Evolutionary conservation across 2,888 invertebrate genomes (phyloP), one percentile per base, ranked within the genome.

Genomic region (Camptogramma bilineatum): DNA sequence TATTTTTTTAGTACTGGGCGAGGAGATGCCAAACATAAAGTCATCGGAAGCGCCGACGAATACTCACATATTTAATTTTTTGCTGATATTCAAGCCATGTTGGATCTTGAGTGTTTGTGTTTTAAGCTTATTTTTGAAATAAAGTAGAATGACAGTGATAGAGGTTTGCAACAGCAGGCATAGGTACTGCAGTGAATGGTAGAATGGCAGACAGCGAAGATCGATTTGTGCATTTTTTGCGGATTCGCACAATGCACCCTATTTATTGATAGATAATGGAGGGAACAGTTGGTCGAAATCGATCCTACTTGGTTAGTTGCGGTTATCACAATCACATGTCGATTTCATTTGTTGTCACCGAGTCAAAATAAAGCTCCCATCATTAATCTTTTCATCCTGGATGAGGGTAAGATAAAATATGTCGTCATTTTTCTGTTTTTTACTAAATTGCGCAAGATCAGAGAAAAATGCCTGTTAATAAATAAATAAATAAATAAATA

Each of bases 141-240:
- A 52, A 10, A 28, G 42, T 5, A 0, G 1, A 2, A 10, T 47
- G 4, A 5, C 8, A 39, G 64, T 56, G 60, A 48, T 21, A 31
- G 42, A 60, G 52, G 42, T 4, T n/a, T 31, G 39, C 17, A 52
- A 52, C 64, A 64, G 77, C 77, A 80, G 81, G 81, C 76, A 77
- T 74, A 21, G 21, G 21, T 21, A 76, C 75, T 82, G 82, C 83
- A 86, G 81, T 86, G 82, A 85, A 85, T 84, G 79, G 54, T 34
- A 51, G 58, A 63, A 58, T 50, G 47, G 86, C 80, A 85, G 87
- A 86, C 87, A 87, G 86, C 80, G 85, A 89, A 91, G 91, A 91
- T 93, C 88, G 92, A 91, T 93, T 89, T 91, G 89, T 91, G 86
- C 83, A 81, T 90, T 91, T 93, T 93, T 91, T 89, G 86, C 82